Evolutionary conservation across 2,797 vertebrate species (phyloP).

Genomic region (Acanthopagrus latus): DNA sequence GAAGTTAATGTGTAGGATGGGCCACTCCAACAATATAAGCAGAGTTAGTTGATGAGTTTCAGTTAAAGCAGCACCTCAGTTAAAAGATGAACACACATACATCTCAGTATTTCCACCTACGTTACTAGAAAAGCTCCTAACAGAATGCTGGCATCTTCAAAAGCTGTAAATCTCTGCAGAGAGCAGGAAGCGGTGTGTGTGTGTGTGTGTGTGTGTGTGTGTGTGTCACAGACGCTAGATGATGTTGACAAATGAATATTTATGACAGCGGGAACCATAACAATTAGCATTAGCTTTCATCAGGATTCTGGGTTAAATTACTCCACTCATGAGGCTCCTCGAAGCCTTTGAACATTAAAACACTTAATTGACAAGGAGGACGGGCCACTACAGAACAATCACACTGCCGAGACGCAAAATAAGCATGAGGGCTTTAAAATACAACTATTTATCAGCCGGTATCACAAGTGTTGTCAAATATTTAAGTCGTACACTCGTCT

Average conservation of each 20-base stretch:
- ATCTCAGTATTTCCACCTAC: constrained; percentile 20
- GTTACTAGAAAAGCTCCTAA: constrained; percentile 17
- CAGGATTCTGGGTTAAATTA: constrained; percentile 57
- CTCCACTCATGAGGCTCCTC: constrained; percentile 57
- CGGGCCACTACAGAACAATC: constrained; percentile 46
- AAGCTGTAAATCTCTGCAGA: constrained; percentile 59
- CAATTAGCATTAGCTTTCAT: constrained; percentile 74
- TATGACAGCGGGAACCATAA: constrained; percentile 52
- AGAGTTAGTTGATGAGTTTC: background rate
- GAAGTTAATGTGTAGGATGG: constrained; percentile 2
- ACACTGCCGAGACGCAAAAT: constrained; percentile 10
- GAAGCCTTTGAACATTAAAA: constrained; percentile 62
- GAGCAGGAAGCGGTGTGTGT: constrained; percentile 30
- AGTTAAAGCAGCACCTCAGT: background rate
- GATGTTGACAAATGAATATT: constrained; percentile 67
- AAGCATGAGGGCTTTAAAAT: constrained; percentile 27
- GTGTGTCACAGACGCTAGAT: constrained; percentile 45
- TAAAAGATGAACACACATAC: constrained; percentile 1
- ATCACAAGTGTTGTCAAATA: constrained; percentile 10
- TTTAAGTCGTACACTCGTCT: background rate
- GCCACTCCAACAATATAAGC: background rate
- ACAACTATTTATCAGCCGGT: background rate
- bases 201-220: constrained; percentile 54
- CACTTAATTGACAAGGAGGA: constrained; percentile 53
- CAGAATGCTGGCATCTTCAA: constrained; percentile 50